Base-by-base conservation (phyloP, 2,113 vertebrate species). In the Nycticorax nycticorax region DNA sequence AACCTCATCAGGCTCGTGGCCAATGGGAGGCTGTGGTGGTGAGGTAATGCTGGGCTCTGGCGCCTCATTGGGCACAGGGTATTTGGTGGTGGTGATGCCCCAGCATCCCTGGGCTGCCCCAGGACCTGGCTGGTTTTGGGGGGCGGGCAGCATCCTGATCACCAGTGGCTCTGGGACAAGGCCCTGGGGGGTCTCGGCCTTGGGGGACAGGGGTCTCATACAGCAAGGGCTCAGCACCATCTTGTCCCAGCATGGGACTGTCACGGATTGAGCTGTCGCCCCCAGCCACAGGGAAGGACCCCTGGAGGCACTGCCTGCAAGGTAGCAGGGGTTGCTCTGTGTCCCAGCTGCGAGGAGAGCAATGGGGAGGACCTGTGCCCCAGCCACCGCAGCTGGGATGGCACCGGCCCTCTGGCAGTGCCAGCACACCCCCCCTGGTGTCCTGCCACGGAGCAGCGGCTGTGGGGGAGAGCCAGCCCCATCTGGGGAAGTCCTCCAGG, bases 41-140 rank as follows among this genome's bases (percentile, higher is more conserved):
- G 95, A 96, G 87, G 95, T 96, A 95, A 95, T 95, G 73, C 60
- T 43, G 23, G 75, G 45, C 52, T 92, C 69, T 41, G 60, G 43
- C 14, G 35, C 28, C 37, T 89, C 69, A 94, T 64, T 97, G 94
- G 95, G 76, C 37, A 55, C 39, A 57, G 68, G 28, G 12, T 37
- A 28, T 90, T 93, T 82, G 30, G 74, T 76, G 81, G 33, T 8
- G 22, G 33, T 68, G 87, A 37, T 89, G 33, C 43, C 23, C 35
- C 33, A 17, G 63, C 43, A 72, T 48, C 60, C 24, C 47, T 53
- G 45, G 53, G 50, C 63, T 93, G 41, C 50, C 59, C 84, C 59
- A 37, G 55, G 23, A 43, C 53, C 53, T 8, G 16, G 22, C 76
- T 72, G 37, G 11, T 43, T 43, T 43, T 9, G 39, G 39, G 12